Evolutionary conservation across 2,888 invertebrate species (phyloP), one percentile per base, ranked within the genome.

Genomic region (Ptilodon capucinus): DNA sequence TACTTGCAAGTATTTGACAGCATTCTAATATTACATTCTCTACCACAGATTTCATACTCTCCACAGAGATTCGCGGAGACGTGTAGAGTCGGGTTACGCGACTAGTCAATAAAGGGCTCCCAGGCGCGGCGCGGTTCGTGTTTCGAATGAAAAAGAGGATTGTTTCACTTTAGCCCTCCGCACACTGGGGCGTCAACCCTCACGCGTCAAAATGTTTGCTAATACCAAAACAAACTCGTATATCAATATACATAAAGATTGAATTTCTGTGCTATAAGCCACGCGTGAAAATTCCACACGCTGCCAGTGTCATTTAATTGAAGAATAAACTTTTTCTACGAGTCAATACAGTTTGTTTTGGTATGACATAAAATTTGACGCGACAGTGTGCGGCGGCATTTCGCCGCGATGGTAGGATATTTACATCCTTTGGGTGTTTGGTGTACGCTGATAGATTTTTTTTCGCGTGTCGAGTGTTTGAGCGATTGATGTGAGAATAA

Each of bases 11-110:
- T 80, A 77, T 65, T 51, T 74, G 71, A 14, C 60, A 43, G 46
- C 21, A 52, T 76, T 75, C 51, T 86, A 67, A 75, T 59, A 72
- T 86, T 85, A 79, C 84, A 74, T 61, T 65, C 64, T 56, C 55
- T 57, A 71, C 80, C 80, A 70, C 83, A 81, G 83, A 81, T 81
- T 81, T 79, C 71, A 75, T 73, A 68, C 72, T 70, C 69, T 68
- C 69, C 67, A 61, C 61, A 62, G 76, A 80, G 82, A 83, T 78
- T 76, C 79, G 75, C 76, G 54, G 69, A 76, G 84, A 76, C 79
- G 73, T 64, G 76, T 62, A 68, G 80, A 66, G 72, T 84, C 76
- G 73, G 76, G 79, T 84, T 78, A 68, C 82, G 54, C 54, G 61
- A 70, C 68, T 76, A 79, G 79, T 80, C 79, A 79, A 78, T 81